A percentile compares a stretch with the other conserved stretches of the same genome.
These are phyloP conservation scores for Polypterus bichir DNA, from an alignment of 2,113 vertebrate genomes.

Conservation along the genomic window DNA sequence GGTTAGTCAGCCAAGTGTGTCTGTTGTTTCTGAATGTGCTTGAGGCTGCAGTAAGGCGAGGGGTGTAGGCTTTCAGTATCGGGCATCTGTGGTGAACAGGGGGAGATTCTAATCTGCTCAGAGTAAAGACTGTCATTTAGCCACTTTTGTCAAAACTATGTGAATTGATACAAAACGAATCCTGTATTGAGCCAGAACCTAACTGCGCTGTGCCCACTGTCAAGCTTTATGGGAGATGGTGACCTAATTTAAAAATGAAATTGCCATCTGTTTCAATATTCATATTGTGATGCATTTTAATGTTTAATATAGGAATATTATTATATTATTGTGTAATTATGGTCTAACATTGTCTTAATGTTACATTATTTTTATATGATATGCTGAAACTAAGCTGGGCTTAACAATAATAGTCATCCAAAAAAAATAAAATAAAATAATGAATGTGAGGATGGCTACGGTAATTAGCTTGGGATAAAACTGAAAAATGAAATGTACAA, in stretches of 20 bases:
- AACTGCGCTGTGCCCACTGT: slow-evolving; percentile 21
- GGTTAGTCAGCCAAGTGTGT: neutral
- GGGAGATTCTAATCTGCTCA: neutral
- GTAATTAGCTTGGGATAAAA: slow-evolving; percentile 63
- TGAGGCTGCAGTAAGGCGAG: neutral
- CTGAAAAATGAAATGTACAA: slow-evolving; percentile 60
- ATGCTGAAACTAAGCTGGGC: slow-evolving; percentile 67
- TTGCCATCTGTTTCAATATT: slow-evolving; percentile 59
- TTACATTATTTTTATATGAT: slow-evolving; percentile 89
- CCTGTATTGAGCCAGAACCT: slow-evolving; percentile 30
- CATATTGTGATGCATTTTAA: slow-evolving; percentile 88
- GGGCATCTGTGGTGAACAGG: neutral
- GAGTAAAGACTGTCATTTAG: slow-evolving; percentile 4
- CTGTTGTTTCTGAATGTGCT: neutral
- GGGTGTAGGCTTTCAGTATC: neutral
- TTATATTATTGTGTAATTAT: slow-evolving; percentile 80
- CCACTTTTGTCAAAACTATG: slow-evolving; percentile 36
- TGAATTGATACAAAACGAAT: slow-evolving; percentile 39
- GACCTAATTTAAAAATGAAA: slow-evolving; percentile 28
- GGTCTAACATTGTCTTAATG: slow-evolving; percentile 83
- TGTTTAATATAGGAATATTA: slow-evolving; percentile 91
- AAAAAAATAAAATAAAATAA: slow-evolving; percentile 42
- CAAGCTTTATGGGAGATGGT: slow-evolving; percentile 22
- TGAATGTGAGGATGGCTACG: slow-evolving; percentile 61
- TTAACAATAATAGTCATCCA: slow-evolving; percentile 62